Evolutionary conservation across 2,888 invertebrate genomes (phyloP).

Genomic region (Thumatha senex): DNA sequence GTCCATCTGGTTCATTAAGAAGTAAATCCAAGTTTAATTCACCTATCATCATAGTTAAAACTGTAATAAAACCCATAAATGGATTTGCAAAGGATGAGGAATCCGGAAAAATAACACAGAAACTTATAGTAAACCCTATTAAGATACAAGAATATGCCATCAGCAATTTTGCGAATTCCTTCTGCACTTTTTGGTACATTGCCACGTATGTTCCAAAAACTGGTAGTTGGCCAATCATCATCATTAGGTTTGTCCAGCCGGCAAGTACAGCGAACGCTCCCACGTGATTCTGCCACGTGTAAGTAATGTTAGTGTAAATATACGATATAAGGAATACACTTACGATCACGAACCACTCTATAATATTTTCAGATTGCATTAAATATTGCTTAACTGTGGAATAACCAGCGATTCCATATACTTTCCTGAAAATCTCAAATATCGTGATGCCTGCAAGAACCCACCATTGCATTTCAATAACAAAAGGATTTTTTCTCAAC

Average conservation of each 20-base stretch:
- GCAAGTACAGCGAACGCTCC: slow-evolving; percentile 93
- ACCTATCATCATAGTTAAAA: slow-evolving; percentile 95
- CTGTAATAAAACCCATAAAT: slow-evolving; percentile 92
- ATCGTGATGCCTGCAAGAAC: slow-evolving; percentile 90
- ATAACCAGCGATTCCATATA: slow-evolving; percentile 92
- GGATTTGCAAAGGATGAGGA: slow-evolving; percentile 92
- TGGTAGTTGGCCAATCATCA: slow-evolving; percentile 94
- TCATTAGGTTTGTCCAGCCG: slow-evolving; percentile 95
- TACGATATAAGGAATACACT: slow-evolving; percentile 93
- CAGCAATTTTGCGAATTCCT: slow-evolving; percentile 93
- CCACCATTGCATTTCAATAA: slow-evolving; percentile 94
- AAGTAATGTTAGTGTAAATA: slow-evolving; percentile 88
- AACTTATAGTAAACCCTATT: slow-evolving; percentile 94
- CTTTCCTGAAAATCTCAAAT: slow-evolving; percentile 91
- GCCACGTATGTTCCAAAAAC: slow-evolving; percentile 95
- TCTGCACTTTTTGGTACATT: slow-evolving; percentile 94
- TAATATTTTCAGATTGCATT: slow-evolving; percentile 92
- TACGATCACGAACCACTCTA: slow-evolving; percentile 94
- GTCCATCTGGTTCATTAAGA: slow-evolving; percentile 89
- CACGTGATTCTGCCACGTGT: slow-evolving; percentile 94
- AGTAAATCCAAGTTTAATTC: slow-evolving; percentile 91
- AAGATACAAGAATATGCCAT: slow-evolving; percentile 93
- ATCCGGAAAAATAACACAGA: slow-evolving; percentile 93
- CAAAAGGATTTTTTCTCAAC: slow-evolving; percentile 88
- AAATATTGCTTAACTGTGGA: slow-evolving; percentile 92